Evolutionary conservation across 1,140 invertebrate genomes (phyloP).

Genomic region (Propsilocerus akamusi): DNA sequence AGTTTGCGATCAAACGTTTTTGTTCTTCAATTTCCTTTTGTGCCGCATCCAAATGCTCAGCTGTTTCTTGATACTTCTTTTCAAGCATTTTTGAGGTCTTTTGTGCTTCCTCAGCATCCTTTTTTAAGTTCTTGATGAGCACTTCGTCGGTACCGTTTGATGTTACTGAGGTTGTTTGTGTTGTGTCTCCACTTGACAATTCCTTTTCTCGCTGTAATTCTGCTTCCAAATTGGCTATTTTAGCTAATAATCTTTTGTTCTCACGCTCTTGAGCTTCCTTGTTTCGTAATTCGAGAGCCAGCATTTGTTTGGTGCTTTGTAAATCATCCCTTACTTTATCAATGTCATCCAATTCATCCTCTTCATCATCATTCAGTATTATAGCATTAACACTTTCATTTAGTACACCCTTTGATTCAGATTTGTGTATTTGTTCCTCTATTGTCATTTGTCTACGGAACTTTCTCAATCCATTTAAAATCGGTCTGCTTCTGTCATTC

Average conservation of each 20-base stretch:
- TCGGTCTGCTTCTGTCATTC: constrained; percentile 72
- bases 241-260: constrained; percentile 60
- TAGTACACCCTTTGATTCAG: constrained; percentile 43
- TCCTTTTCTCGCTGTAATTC: constrained; percentile 48
- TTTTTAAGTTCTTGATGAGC: constrained; percentile 44
- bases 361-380: constrained; percentile 29
- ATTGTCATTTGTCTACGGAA: constrained; percentile 75
- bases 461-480: constrained; percentile 63
- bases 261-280: constrained; percentile 71
- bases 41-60: constrained; percentile 54
- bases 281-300: constrained; percentile 67
- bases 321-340: constrained; percentile 79
- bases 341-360: constrained; percentile 73
- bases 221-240: constrained; percentile 56
- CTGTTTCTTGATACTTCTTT: constrained; percentile 50
- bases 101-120: constrained; percentile 53
- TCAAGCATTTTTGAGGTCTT: constrained; percentile 61
- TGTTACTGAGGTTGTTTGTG: constrained; percentile 17
- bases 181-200: constrained; percentile 37
- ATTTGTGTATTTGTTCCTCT: constrained; percentile 70
- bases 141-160: constrained; percentile 32
- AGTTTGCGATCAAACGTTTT: constrained; percentile 47
- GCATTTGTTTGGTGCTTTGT: constrained; percentile 77
- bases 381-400: constrained; percentile 9
- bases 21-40: constrained; percentile 60